Base-by-base conservation (phyloP, 1,140 invertebrate species). In the Amyelois transitella region DNA sequence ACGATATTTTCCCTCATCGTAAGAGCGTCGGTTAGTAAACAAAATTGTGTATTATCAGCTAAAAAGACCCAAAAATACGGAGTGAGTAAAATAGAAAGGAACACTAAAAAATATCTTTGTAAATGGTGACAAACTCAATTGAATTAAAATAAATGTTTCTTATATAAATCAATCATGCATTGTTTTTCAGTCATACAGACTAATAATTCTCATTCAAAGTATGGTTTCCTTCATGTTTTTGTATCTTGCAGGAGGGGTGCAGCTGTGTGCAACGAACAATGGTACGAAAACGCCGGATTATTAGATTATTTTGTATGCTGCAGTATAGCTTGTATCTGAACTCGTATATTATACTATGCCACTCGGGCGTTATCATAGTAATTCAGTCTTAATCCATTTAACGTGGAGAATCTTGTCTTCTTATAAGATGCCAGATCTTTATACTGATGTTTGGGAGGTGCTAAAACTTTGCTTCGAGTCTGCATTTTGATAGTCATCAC, bases 181-280 rank as follows among this genome's bases (percentile, higher is more conserved):
- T n/a, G n/a, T n/a, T n/a, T n/a, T n/a, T n/a, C n/a, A n/a, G n/a
- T n/a, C n/a, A n/a, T n/a, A n/a, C n/a, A n/a, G n/a, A n/a, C n/a
- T n/a, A n/a, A 28, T 12, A 28, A 12, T 28, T 28, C 12, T 28
- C 25, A 5, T 28, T 28, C 25, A 28, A 6, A 28, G 14, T 38
- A 38, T 10, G 14, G 2, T 38, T 3, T 38, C 10, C 32, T 57
- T 58, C 17, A 18, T 57, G 10, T 55, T 51, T 55, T 58, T 45
- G 18, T 18, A 5, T 45, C 61, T 71, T 4, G 38, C 61, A 60
- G 74, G 69, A 70, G 66, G 60, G 67, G 64, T 67, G 76, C 81
- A 83, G 83, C 70, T 77, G 83, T 86, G 83, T 85, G 83, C 83
- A 86, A 81, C 61, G 70, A 79, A 77, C 55, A 63, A 60, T 72